Conservation (phyloP, 2,888 invertebrate species). For the Clitarchus hookeri region DNA sequence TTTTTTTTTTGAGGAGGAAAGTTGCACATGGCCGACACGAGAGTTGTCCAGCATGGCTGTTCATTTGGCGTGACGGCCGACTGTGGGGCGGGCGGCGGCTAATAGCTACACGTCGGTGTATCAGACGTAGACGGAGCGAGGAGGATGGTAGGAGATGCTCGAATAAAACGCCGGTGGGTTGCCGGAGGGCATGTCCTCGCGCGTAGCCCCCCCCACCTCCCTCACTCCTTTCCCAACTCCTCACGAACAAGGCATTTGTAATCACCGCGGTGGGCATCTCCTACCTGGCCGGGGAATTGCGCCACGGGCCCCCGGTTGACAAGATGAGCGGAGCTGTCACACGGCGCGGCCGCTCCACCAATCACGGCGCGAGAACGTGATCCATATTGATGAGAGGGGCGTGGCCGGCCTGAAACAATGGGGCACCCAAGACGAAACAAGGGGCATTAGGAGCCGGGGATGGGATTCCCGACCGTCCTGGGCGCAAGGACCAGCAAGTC, state of each 20-base stretch:
- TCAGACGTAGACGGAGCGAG: neutral
- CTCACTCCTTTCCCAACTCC: no score
- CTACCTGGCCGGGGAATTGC: neutral
- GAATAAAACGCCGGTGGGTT: neutral
- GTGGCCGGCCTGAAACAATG: constrained; percentile 24
- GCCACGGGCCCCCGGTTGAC: constrained; percentile 15
- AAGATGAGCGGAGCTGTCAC: constrained; percentile 24
- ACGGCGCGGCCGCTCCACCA: constrained; percentile 14
- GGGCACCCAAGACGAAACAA: constrained; percentile 17
- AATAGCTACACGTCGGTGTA: neutral
- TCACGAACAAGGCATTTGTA: neutral
- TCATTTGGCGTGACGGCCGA: neutral
- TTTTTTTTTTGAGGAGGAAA: neutral
- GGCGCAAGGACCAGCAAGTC: constrained; percentile 3
- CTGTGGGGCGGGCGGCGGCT: neutral
- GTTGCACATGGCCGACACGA: neutral
- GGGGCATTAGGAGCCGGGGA: neutral
- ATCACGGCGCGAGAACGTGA: constrained; percentile 26
- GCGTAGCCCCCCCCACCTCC: no score
- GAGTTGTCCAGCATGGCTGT: neutral
- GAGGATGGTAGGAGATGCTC: neutral
- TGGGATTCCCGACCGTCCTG: neutral
- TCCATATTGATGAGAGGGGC: constrained; percentile 26
- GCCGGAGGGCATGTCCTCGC: no score
- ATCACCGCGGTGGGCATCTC: neutral